Evolutionary conservation across 1,140 invertebrate genomes (phyloP), one percentile per base, ranked within the genome.

Genomic region (Sycophila sp.): DNA sequence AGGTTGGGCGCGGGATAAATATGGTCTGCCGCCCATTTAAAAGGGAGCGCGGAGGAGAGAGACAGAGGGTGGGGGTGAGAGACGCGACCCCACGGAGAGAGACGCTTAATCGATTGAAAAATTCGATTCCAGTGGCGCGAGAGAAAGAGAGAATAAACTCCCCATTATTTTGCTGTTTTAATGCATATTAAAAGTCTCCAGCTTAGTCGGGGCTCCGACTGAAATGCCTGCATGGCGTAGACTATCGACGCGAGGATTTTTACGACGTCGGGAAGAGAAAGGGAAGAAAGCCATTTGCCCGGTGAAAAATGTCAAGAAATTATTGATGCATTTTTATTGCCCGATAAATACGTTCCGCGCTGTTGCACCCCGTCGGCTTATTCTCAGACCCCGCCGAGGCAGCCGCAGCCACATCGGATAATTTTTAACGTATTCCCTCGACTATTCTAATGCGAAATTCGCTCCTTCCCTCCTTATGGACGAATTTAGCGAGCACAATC

Each of bases 51-150:
- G 17, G 13, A 34, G 10, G 30, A 42, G 19, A 24, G 8, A 30
- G 15, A 38, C 4, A 40, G 10, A n/a, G 28, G 17, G 28, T 30
- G 40, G 24, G 24, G 30, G 26, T 7, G 40, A 17, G 38, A 30
- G 34, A 42, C 13, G 26, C 40, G 40, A 45, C 38, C 36, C 5
- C 22, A 24, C 47, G 42, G 53, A 45, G 28, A 24, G 19, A 65
- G 36, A 17, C 38, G 65, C 28, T 49, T 51, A 68, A 68, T 68
- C 42, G 55, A 68, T 68, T 49, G 55, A 68, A 68, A 59, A 68
- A 65, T 65, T 65, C 47, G 49, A 65, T 65, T 65, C 28, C 13
- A 53, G n/a, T n/a, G n/a, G 11, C 17, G 17, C 40, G 11, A 17
- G 60, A 56, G 42, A 47, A 47, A 47, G 6, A 22, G 17, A 47